Base-by-base conservation (phyloP, 2,113 vertebrate species). In the Bubo scandiacus region DNA sequence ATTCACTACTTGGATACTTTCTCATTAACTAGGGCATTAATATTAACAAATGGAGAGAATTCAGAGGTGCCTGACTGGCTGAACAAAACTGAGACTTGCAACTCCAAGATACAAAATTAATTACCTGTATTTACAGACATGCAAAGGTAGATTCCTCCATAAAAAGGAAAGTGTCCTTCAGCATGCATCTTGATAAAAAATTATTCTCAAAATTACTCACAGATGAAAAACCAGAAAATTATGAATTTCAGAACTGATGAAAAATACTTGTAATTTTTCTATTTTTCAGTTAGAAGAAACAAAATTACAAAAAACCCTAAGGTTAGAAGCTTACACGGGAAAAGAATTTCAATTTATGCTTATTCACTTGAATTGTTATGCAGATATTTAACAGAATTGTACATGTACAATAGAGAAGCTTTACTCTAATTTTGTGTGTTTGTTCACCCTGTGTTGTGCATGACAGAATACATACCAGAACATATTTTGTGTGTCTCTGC, bases 231-330 rank as follows among this genome's bases (percentile, higher is more conserved):
- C 0, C 3, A 59, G 11, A 67, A 67, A 86, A 47, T 5, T 38
- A 34, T 47, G 3, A 51, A 47, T 63, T 68, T 68, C 20, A 54
- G 30, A 52, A 38, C 11, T 26, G 18, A 11, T 34, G 9, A 58
- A 42, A 78, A 62, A 59, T n/a, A 83, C 11, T 51, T 51, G 14
- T 27, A 15, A 3, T 52, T 54, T 61, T 80, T 40, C 2, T 55
- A 25, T 30, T 65, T 80, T 87, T 68, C 22, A 4, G 11, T 55
- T 61, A 40, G 11, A 88, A 72, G 54, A 61, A 83, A 23, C 7
- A 77, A 93, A 90, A 83, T 49, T 0, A 12, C 9, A 66, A 32
- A 65, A 52, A 4, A 0, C 0, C 1, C 3, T 26, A 68, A 12
- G 2, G 7, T 12, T 47, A 34, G 17, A 80, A 51, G 10, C 8